phyloP scores from a whole-genome alignment of 2,797 vertebrate genomes.

The Triplophysa bombifrons region DNA sequence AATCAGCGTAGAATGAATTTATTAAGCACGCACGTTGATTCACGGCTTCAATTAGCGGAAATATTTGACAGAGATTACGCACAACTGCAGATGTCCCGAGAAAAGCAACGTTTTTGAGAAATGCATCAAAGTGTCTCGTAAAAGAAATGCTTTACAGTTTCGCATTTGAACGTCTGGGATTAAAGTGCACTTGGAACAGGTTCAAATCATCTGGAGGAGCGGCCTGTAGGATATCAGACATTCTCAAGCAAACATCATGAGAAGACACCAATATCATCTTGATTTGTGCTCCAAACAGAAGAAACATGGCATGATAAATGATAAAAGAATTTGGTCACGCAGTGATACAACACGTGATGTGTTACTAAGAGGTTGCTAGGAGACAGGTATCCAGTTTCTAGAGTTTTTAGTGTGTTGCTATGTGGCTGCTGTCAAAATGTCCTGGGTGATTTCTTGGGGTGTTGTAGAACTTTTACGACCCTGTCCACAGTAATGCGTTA shows the following conservation, averaged over 20 bases:
- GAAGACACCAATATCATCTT: background rate
- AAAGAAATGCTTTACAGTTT: slow-evolving; percentile 37
- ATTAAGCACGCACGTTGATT: slow-evolving; percentile 36
- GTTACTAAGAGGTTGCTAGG: background rate
- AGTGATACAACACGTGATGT: background rate
- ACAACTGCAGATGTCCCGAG: slow-evolving; percentile 3
- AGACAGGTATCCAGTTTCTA: background rate
- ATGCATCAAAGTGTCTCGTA: slow-evolving; percentile 27
- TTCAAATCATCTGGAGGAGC: slow-evolving; percentile 34
- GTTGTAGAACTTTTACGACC: too few relatives aligned
- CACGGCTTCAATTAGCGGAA: slow-evolving; percentile 36
- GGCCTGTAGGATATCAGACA: background rate
- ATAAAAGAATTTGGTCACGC: background rate
- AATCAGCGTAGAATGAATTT: slow-evolving; percentile 28
- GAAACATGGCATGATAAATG: background rate
- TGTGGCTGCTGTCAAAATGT: too few relatives aligned
- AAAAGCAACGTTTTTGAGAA: slow-evolving; percentile 4
- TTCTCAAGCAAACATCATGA: background rate
- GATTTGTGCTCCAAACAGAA: background rate
- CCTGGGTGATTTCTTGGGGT: too few relatives aligned
- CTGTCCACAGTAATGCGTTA: too few relatives aligned
- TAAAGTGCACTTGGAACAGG: slow-evolving; percentile 13
- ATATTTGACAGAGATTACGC: slow-evolving; percentile 22
- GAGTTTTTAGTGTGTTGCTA: background rate
- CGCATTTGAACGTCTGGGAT: slow-evolving; percentile 24